These are phyloP conservation scores for Xiphorhynchus elegans DNA, from an alignment of 2,113 vertebrate species.

Conservation along the genomic window DNA sequence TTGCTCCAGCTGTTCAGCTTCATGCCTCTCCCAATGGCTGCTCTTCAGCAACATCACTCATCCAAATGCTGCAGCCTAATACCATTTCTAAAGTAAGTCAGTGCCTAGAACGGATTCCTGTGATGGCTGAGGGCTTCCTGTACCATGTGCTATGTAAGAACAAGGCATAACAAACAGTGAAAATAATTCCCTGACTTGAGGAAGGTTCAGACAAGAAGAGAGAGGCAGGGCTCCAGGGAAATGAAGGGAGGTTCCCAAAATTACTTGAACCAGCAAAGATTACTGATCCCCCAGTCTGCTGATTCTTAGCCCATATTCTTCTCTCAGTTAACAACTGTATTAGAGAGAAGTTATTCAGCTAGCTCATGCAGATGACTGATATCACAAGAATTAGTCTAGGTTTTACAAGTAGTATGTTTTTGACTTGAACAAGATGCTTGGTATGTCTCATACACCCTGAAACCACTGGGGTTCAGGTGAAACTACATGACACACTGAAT, in stretches of 20 bases:
- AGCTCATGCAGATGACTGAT: not conserved
- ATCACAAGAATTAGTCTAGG: not conserved
- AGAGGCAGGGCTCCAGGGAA: not conserved
- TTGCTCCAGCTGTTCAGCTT: constrained; percentile 18
- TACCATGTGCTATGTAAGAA: not conserved
- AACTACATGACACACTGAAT: constrained; percentile 1
- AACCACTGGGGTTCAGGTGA: constrained; percentile 32
- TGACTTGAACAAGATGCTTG: not conserved
- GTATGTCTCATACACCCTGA: not conserved
- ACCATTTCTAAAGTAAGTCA: not conserved
- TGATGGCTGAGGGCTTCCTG: not conserved
- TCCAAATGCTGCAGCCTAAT: not conserved
- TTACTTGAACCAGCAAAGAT: not conserved
- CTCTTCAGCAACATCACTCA: not conserved
- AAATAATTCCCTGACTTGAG: not conserved
- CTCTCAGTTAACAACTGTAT: not conserved
- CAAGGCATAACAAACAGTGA: not conserved
- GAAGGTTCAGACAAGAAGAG: not conserved
- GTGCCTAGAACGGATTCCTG: not conserved
- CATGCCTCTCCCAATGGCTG: not conserved
- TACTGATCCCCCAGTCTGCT: not conserved
- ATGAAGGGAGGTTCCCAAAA: not conserved
- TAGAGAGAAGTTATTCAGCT: not conserved
- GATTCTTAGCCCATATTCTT: not conserved
- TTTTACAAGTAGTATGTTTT: not conserved